Base-by-base conservation (phyloP, 2,797 vertebrate genomes). In the Acanthurus leucopareius region DNA sequence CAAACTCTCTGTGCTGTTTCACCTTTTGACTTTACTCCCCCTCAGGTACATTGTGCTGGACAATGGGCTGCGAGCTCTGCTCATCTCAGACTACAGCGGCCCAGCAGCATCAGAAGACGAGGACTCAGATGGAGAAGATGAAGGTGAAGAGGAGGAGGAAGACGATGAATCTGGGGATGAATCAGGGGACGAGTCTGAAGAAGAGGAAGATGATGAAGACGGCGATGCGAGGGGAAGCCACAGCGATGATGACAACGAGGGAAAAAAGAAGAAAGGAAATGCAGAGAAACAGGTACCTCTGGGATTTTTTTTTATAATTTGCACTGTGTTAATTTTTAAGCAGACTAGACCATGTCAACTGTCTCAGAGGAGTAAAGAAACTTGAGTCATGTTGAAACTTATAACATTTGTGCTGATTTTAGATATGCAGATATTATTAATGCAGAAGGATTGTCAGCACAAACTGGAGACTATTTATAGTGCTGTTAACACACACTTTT, bases 71-170 rank as follows among this genome's bases (percentile, higher is more conserved):
- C 92, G 90, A 88, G 97, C 95, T 80, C 96, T 99, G 83, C 95
- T 99, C 83, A 97, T 99, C 94, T 99, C 98, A 47, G 97, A 99
- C 94, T 93, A 96, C 91, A 96, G 94, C 75, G 94, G 96, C 62
- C 75, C 80, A 17, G 85, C 89, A 35, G 79, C 77, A 11, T 80
- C 91, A 2, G 96, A 94, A 14, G 92, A 93, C 48, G 19, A 17
- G 3, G 90, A 92, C 10, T 92, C 92, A 0, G 94, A 93, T 0
- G 93, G 80, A 0, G 96, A 93, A 0, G 95, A 72, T 0, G 93
- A 86, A 0, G 94, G 88, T 0, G 94, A 58, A 7, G 67, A 69
- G 1, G 68, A 94, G 2, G 94, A 96, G 10, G 95, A 95, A 0
- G 96, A 96, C 0, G 94, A 91, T 38, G 96, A 97, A 67, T 95